Evolutionary conservation across 2,797 vertebrate genomes (phyloP).

Genomic region (Gambusia yucatana): DNA sequence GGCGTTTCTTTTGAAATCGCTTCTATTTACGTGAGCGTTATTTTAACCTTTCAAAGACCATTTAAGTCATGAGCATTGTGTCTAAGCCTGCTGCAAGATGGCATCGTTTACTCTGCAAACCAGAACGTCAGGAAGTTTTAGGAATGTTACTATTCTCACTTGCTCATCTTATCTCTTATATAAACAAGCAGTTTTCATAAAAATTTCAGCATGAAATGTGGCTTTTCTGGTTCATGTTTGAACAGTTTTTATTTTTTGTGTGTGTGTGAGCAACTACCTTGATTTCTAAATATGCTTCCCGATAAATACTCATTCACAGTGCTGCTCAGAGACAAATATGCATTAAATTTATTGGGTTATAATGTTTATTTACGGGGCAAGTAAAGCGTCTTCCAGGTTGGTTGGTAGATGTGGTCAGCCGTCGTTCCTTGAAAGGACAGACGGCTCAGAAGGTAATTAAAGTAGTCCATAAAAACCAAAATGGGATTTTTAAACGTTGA

Average conservation of each 20-base stretch:
- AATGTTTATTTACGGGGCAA: constrained; percentile 2
- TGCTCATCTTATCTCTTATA: neutral
- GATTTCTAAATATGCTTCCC: neutral
- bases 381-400: neutral
- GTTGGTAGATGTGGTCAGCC: neutral
- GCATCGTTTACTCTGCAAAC: neutral
- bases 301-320: neutral
- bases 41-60: neutral
- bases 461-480: neutral
- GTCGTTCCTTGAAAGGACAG: neutral
- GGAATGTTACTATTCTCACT: neutral
- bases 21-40: neutral
- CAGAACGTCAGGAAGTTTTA: neutral
- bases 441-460: neutral
- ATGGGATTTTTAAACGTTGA: neutral
- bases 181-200: neutral
- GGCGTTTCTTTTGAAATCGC: neutral
- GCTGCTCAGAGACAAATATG: neutral
- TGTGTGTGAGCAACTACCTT: neutral
- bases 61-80: neutral
- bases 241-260: neutral
- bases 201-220: neutral
- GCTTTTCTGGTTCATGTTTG: neutral
- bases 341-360: neutral
- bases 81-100: neutral